Base-by-base conservation (phyloP, 2,113 vertebrate genomes). In the Ranitomeya imitator region DNA sequence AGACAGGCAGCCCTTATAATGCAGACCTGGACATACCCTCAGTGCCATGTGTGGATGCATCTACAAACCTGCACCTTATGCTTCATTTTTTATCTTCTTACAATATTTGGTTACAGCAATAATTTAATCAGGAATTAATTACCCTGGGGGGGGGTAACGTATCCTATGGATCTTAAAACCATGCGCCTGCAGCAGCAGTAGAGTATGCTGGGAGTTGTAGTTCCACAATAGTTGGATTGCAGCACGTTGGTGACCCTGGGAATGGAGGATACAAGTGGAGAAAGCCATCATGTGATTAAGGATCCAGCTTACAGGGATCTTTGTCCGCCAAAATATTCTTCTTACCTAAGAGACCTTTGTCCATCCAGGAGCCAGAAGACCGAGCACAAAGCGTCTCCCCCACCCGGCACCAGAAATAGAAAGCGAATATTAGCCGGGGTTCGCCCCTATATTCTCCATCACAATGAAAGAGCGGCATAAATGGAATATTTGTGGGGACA, bases 251-350 rank as follows among this genome's bases (percentile, higher is more conserved):
- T 31, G 26, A 31, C 26, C 26, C 26, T 31, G 26, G 26, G 26
- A 65, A 7, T 7, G 16, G 78, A 88, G 67, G 79, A 19, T 73
- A 83, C 23, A 21, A 26, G 26, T 4, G 59, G 65, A 26, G 59
- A 83, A 88, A 69, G 73, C 45, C 19, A 6, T 26, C 69, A 14
- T 54, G 51, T 21, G 74, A 88, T 78, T 57, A 59, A 18, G 76
- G 86, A 74, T 16, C 4, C 1, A 6, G 69, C 8, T 85, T 74
- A 74, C 14, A 37, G 18, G 31, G 31, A 45, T 45, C 31, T 74
- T 16, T 1, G 23, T 23, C n/a, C 78, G 1, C 3, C 6, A 14
- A 61, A 23, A 31, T 14, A n/a, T 21, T 14, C 51, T 76, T 7
- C 31, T 51, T 45, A 57, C 16, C 1, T 54, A 31, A 9, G 37